These are phyloP conservation scores for Eilema caniola DNA, from an alignment of 2,888 invertebrate genomes.

Conservation along the genomic window DNA sequence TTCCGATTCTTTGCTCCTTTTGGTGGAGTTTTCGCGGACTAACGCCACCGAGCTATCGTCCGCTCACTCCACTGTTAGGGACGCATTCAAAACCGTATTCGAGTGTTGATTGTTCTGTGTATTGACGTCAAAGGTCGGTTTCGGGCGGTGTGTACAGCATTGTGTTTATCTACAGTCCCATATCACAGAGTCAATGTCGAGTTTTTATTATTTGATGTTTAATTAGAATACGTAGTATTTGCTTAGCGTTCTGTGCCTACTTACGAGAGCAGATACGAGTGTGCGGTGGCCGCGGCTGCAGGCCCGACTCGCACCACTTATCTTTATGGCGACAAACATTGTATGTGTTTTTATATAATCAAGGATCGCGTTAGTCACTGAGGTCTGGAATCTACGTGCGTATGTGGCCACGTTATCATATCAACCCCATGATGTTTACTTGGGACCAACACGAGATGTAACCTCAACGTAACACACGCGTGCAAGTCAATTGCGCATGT, in stretches of 20 bases:
- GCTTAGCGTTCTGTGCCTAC: conserved; percentile 62
- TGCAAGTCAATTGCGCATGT: background rate
- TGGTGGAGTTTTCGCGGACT: conserved; percentile 78
- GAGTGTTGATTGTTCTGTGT: conserved; percentile 42
- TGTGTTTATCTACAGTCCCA: conserved; percentile 59
- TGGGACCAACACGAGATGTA: conserved; percentile 64
- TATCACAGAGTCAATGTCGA: conserved; percentile 72
- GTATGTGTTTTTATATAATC: conserved; percentile 78
- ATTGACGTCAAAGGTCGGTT: conserved; percentile 61
- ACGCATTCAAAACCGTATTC: conserved; percentile 48
- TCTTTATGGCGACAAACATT: conserved; percentile 83
- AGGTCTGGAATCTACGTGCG: conserved; percentile 69
- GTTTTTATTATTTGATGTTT: conserved; percentile 77
- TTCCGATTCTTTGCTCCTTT: conserved; percentile 85
- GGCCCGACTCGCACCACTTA: conserved; percentile 69
- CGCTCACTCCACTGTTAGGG: conserved; percentile 64
- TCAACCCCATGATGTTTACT: conserved; percentile 77
- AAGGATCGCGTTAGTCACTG: conserved; percentile 74
- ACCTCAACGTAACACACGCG: conserved; percentile 54
- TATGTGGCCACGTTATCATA: conserved; percentile 67
- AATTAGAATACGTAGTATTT: conserved; percentile 76
- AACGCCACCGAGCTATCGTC: conserved; percentile 60
- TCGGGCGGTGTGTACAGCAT: conserved; percentile 49
- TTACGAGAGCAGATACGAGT: conserved; percentile 63
- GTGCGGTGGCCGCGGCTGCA: conserved; percentile 74